These are phyloP conservation scores for Cotesia vestalis DNA, from an alignment of 1,140 invertebrate species.

Conservation along the genomic window DNA sequence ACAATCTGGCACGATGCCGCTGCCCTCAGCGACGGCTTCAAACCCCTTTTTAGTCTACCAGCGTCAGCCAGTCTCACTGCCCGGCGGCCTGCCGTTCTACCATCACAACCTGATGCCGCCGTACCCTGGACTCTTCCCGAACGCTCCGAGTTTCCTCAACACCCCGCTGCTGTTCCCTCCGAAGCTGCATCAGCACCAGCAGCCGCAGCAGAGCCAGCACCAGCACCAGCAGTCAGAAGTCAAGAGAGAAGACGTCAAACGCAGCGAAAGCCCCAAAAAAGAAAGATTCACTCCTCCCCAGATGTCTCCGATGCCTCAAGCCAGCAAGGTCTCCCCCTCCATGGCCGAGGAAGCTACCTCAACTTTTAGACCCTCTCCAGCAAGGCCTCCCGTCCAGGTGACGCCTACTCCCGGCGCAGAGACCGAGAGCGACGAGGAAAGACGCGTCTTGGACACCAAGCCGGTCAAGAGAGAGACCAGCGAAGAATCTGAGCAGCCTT, in stretches of 20 bases:
- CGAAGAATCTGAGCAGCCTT: conserved; percentile 70
- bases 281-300: conserved; percentile 65
- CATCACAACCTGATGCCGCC: conserved; percentile 62
- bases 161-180: conserved; percentile 70
- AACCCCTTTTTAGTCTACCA: conserved; percentile 78
- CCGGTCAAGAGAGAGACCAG: conserved; percentile 37
- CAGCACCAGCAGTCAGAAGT: too few relatives aligned
- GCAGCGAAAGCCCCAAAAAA: conserved; percentile 53
- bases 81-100: conserved; percentile 64
- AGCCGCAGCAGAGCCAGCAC: neutral
- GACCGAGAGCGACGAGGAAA: conserved; percentile 43
- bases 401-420: conserved; percentile 39
- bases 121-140: conserved; percentile 68
- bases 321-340: conserved; percentile 71
- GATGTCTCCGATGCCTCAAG: conserved; percentile 43
- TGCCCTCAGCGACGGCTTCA: conserved; percentile 64
- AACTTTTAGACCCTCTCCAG: conserved; percentile 72
- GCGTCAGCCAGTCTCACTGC: conserved; percentile 57
- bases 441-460: conserved; percentile 39
- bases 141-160: conserved; percentile 70
- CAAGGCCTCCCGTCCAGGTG: conserved; percentile 62
- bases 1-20: conserved; percentile 61
- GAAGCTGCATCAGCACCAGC: conserved; percentile 41
- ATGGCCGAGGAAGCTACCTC: conserved; percentile 72
- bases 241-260: conserved; percentile 52